Base-by-base conservation (phyloP, 2,888 invertebrate species). In the Hydraecia micacea region DNA sequence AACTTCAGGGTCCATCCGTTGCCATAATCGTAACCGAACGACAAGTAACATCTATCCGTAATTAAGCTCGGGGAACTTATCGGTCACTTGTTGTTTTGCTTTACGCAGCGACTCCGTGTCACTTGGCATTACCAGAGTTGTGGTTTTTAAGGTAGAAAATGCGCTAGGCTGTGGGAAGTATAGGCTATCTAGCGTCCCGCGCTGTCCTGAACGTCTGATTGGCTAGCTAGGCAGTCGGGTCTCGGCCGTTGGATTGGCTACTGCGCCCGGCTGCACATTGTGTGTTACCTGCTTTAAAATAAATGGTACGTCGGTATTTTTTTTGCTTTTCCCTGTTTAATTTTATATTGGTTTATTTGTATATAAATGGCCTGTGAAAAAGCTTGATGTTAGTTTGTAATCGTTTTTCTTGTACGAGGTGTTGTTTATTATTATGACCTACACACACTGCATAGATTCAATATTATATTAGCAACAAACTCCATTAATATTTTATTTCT, bases 191-290 rank as follows among this genome's bases (percentile, higher is more conserved):
- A 80, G 71, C 49, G 55, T 80, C 85, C 67, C 85, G 80, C 58
- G 67, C 55, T 67, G 55, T 71, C 84, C 75, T 75, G 80, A 70
- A 49, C 62, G 69, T 74, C 68, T 74, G 75, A 84, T 71, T 75
- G 84, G 75, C 62, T 75, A 71, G 75, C 66, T 75, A 71, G 85
- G 80, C 85, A 83, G 83, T 84, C 81, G 75, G 63, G 60, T 36
- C 52, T 52, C 75, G 81, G 55, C 63, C 85, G 67, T 75, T 71
- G 85, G 42, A 80, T 65, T 36, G 80, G 58, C 62, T 80, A 46
- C 70, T 58, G 67, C 58, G 32, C 28, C 58, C 67, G 68, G 67
- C 62, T 75, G 85, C 85, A 79, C 62, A 3, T 68, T 18, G 36
- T 32, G 60, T 49, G 60, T 58, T 58, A 49, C 39, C 46, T 62